A percentile compares a stretch with the other conserved stretches of the same genome.
phyloP scores from a whole-genome alignment of 2,888 invertebrate species.

The Pachydiplax longipennis region DNA sequence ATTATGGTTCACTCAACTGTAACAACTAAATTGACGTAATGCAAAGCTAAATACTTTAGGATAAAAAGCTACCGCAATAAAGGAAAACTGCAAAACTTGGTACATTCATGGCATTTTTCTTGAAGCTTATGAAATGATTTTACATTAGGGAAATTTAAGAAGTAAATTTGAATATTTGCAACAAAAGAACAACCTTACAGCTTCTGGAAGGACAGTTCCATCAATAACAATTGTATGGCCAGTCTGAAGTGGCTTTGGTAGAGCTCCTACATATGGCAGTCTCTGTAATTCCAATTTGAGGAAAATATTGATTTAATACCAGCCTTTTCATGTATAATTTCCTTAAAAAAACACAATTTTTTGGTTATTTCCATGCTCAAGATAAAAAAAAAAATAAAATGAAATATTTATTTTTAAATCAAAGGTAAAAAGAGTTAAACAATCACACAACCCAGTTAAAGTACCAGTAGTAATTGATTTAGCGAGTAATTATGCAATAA shows the following conservation, averaged over 20 bases:
- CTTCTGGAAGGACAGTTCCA: slow-evolving; percentile 34
- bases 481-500: not conserved
- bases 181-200: slow-evolving; percentile 6
- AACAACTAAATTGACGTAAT: too few relatives aligned
- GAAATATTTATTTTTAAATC: not conserved
- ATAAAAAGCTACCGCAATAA: too few relatives aligned
- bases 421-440: not conserved
- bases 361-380: not conserved
- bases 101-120: not conserved
- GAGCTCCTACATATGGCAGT: slow-evolving; percentile 45
- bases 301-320: not conserved
- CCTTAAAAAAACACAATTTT: not conserved
- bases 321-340: not conserved
- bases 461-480: not conserved
- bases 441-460: not conserved
- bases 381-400: not conserved
- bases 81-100: not conserved
- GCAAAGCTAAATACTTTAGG: too few relatives aligned
- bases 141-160: too few relatives aligned
- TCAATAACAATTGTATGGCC: slow-evolving; percentile 46
- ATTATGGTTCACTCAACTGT: too few relatives aligned
- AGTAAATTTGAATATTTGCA: too few relatives aligned
- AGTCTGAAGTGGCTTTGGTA: slow-evolving; percentile 30
- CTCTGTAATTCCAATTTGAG: slow-evolving; percentile 3
- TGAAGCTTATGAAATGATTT: too few relatives aligned